Evolutionary conservation across 2,113 vertebrate species (phyloP).

Genomic region (Syrrhaptes paradoxus): DNA sequence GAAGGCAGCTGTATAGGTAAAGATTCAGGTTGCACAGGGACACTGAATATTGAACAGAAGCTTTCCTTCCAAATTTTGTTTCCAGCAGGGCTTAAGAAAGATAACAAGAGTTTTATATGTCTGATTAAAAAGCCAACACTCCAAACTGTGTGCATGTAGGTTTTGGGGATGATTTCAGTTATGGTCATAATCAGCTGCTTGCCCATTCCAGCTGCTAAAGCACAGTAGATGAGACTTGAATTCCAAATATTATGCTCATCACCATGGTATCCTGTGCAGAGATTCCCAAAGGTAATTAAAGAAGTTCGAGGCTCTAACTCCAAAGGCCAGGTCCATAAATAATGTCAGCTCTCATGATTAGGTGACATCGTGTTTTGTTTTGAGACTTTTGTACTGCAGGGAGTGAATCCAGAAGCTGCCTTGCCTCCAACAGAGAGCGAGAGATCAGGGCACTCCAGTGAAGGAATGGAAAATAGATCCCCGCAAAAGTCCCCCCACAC

Average conservation of each 20-base stretch:
- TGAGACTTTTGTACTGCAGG: neutral
- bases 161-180: constrained; percentile 26
- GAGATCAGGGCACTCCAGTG: neutral
- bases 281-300: constrained; percentile 57
- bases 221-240: constrained; percentile 44
- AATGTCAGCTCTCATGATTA: constrained; percentile 41
- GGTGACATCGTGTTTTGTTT: constrained; percentile 16
- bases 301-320: constrained; percentile 50
- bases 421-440: neutral
- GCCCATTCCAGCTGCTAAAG: constrained; percentile 57
- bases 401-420: neutral
- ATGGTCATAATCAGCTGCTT: constrained; percentile 48
- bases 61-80: constrained; percentile 52
- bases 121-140: constrained; percentile 47
- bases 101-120: constrained; percentile 27
- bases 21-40: neutral
- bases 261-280: constrained; percentile 36
- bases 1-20: constrained; percentile 9
- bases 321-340: constrained; percentile 61
- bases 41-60: constrained; percentile 28
- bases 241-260: constrained; percentile 58
- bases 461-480: neutral
- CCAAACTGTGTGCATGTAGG: neutral
- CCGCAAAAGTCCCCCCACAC: neutral
- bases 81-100: constrained; percentile 48